Evolutionary conservation across 2,797 vertebrate species (phyloP).

Genomic region (Periparus ater): DNA sequence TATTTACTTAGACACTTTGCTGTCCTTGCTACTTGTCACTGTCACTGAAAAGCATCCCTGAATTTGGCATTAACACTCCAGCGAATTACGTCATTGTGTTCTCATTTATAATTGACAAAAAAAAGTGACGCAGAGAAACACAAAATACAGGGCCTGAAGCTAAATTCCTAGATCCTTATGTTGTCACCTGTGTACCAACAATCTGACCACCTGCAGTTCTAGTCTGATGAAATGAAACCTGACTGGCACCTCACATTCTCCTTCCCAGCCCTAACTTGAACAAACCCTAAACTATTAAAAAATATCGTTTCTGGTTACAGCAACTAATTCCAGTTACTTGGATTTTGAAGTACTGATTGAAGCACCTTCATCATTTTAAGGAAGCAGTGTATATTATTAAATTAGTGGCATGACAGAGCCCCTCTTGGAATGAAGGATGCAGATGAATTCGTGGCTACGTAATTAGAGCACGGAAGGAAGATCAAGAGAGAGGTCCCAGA

Average conservation of each 20-base stretch:
- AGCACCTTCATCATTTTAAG: background rate
- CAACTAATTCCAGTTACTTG: background rate
- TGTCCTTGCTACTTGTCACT: background rate
- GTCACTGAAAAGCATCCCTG: background rate
- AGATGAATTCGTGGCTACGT: background rate
- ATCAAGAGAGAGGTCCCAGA: conserved; percentile 29
- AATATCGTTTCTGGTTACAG: background rate
- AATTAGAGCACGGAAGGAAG: conserved; percentile 29
- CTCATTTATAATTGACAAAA: background rate
- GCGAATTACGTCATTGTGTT: background rate
- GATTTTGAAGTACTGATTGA: background rate
- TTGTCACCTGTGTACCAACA: background rate
- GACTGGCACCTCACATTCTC: background rate
- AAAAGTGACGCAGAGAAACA: background rate
- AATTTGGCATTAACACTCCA: background rate
- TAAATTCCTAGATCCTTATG: background rate
- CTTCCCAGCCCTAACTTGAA: background rate
- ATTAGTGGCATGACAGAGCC: background rate
- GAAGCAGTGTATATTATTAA: background rate
- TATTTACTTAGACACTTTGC: background rate
- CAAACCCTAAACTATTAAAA: background rate
- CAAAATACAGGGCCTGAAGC: background rate
- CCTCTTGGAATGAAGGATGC: background rate
- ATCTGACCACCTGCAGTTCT: background rate
- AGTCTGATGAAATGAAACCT: background rate